Conservation (phyloP, 2,113 vertebrate species). For the Passer domesticus region DNA sequence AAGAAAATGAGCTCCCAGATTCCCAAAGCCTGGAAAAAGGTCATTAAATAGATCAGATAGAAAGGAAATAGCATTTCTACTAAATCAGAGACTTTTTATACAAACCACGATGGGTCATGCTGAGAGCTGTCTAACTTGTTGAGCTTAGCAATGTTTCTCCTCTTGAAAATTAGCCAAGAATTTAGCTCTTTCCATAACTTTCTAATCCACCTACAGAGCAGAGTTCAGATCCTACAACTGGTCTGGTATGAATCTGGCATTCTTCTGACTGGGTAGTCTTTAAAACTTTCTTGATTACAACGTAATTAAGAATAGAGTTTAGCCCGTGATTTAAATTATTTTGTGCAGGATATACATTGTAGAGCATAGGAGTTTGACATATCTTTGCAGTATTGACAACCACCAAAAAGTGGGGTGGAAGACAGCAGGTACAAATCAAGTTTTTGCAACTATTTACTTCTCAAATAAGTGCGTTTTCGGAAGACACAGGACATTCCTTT, state of each 20-base stretch:
- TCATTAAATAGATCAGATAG: constrained; percentile 1
- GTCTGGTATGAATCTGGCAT: not conserved
- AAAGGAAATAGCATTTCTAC: constrained; percentile 38
- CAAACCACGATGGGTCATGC: constrained; percentile 8
- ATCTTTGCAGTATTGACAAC: not conserved
- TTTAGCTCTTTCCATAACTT: constrained; percentile 29
- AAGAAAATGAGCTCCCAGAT: not conserved
- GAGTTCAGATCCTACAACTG: not conserved
- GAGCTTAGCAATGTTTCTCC: constrained; percentile 25
- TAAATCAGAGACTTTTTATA: constrained; percentile 50
- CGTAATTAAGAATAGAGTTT: not conserved
- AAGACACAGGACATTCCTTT: not conserved
- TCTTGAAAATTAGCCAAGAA: constrained; percentile 46
- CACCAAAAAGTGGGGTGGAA: not conserved
- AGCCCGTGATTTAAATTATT: not conserved
- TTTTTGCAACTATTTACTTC: not conserved
- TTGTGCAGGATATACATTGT: not conserved
- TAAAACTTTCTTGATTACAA: not conserved
- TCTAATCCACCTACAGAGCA: constrained; percentile 34
- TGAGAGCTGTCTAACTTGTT: constrained; percentile 41
- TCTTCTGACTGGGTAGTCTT: not conserved
- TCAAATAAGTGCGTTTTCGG: not conserved
- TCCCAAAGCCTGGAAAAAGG: constrained; percentile 6
- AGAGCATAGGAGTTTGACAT: not conserved
- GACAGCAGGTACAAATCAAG: not conserved